Evolutionary conservation across 1,140 invertebrate species (phyloP), one percentile per base, ranked within the genome.

Genomic region (Scaptomyza pallida): DNA sequence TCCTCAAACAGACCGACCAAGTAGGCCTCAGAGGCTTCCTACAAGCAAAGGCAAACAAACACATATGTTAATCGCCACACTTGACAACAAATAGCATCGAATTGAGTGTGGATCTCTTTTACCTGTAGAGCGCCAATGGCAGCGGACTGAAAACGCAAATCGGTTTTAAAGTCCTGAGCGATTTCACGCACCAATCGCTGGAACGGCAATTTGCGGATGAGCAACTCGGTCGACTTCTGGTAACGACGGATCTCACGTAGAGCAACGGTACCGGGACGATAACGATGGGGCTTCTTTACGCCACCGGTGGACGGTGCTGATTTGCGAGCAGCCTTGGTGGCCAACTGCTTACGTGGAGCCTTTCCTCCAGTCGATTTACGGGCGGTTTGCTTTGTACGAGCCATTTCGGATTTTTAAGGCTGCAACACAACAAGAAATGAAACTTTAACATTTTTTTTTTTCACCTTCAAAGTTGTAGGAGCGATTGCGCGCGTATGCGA

Each of bases 311-410:
- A 94, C 3, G 95, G 95, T 2, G 94, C 94, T 72, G 93, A 94
- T 91, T 95, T 95, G 76, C 94, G 93, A n/a, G 95, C 95, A 5
- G 95, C 95, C 89, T 96, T 97, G 37, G 96, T 97, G 6, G 96
- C 96, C 88, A 97, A 92, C 83, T 97, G 96, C 92, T 97, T 97
- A 44, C 96, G 93, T 21, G 96, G 96, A 75, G 96, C 97, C 92
- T 97, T 97, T 68, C 96, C 96, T 93, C 95, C 96, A 59, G 95
- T 96, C 1, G 95, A 96, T 92, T 96, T 96, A 93, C 96, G 95
- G 54, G 96, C 96, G 23, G 96, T 97, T 91, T 97, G 96, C 93
- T 97, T 97, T 5, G 96, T 97, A 95, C 96, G 95, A 55, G 96
- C 93, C 94, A 94, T 94, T 55, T 61, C 92, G 48, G 8, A 13